Base-by-base conservation (phyloP, 2,888 invertebrate genomes). In the Aethes cnicana region DNA sequence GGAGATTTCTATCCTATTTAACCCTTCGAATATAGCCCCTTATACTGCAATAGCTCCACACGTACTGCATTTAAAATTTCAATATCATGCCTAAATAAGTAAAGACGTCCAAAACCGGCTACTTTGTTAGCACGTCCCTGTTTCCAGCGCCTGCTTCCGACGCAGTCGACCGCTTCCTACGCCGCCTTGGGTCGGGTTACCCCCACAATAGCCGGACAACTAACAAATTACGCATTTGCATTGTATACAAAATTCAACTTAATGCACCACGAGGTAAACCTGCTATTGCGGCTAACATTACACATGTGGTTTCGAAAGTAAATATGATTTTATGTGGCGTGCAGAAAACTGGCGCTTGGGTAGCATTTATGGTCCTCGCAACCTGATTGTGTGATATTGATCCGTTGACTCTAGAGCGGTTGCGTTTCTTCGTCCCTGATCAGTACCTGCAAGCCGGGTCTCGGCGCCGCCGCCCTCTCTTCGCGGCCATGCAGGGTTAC, bases 151-250 rank as follows among this genome's bases (percentile, higher is more conserved):
- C 65, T 59, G 74, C 74, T 77, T 77, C 74, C 74, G 74, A 72
- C 68, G 64, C 75, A 74, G 71, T 73, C 74, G 78, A 74, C 74
- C 77, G 79, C 82, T 71, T 81, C 84, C 83, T 83, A 82, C 86
- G 80, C 84, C 58, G 53, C 59, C 64, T 61, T 58, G 70, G 63
- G 60, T 58, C 62, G 57, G 62, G 58, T 63, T 77, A 71, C 62
- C 57, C 62, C 63, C 75, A 77, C 76, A 76, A 76, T 73, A 57
- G 55, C 55, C 48, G 63, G n/a, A n/a, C n/a, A n/a, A n/a, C n/a
- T n/a, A n/a, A n/a, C n/a, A n/a, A n/a, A n/a, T n/a, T n/a, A n/a
- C n/a, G n/a, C n/a, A n/a, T n/a, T n/a, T n/a, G n/a, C n/a, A n/a
- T n/a, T n/a, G n/a, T n/a, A n/a, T n/a, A n/a, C n/a, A n/a, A n/a